Evolutionary conservation across 2,797 vertebrate genomes (phyloP).

Genomic region (Gambusia yucatana): DNA sequence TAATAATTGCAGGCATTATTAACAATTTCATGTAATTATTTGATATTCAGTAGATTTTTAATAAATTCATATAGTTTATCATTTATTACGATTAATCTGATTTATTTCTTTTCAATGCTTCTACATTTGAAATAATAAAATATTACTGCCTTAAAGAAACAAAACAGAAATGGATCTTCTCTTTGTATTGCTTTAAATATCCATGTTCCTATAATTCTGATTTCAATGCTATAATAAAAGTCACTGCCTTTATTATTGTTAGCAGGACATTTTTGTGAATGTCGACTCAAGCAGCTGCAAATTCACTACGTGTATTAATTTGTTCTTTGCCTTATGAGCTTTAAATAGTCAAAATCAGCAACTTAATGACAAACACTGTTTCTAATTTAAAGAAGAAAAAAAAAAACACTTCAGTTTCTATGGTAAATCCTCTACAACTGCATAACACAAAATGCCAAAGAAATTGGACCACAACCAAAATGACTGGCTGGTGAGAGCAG

Average conservation of each 20-base stretch:
- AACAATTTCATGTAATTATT: not conserved
- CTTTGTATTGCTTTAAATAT: not conserved
- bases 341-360: not conserved
- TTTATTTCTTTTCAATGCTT: not conserved
- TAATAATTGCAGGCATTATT: not conserved
- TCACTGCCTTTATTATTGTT: not conserved
- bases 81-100: not conserved
- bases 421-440: constrained; percentile 47
- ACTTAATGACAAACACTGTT: not conserved
- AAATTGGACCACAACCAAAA: constrained; percentile 66
- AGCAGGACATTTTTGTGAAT: not conserved
- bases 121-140: not conserved
- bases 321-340: too few relatives aligned
- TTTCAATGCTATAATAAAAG: not conserved
- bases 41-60: not conserved
- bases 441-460: constrained; percentile 40
- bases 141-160: not conserved
- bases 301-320: not conserved
- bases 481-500: constrained; percentile 59
- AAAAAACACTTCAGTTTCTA: constrained; percentile 25
- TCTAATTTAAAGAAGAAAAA: constrained; percentile 17
- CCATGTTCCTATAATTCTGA: not conserved
- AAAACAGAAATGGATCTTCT: not conserved
- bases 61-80: not conserved
- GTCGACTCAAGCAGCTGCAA: not conserved